Conservation (phyloP, 64 coral and sea anemone genomes). For the Actinia tenebrosa region DNA sequence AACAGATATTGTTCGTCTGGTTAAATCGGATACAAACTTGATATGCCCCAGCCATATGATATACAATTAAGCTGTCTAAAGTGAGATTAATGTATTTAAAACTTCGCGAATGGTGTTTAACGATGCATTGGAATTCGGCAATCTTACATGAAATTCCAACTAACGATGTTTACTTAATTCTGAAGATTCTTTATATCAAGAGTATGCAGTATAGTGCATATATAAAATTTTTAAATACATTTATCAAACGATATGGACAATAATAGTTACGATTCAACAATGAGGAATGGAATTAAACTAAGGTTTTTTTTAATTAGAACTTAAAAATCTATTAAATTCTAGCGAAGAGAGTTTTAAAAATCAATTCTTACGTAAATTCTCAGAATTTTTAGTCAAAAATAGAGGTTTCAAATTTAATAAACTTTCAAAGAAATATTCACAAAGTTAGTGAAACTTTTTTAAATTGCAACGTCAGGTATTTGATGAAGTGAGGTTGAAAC, state of each 20-base stretch:
- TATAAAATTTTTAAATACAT: not conserved
- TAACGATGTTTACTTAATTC: not conserved
- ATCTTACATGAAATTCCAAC: not conserved
- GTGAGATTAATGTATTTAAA: not conserved
- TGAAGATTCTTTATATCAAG: not conserved
- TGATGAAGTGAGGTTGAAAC: not conserved
- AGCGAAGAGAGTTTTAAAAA: not conserved
- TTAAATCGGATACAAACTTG: too few species aligned
- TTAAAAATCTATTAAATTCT: not conserved
- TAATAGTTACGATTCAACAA: too few species aligned
- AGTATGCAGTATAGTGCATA: too few species aligned
- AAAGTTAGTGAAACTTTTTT: not conserved
- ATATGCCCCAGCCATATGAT: too few species aligned
- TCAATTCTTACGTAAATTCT: not conserved
- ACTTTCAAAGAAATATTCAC: not conserved
- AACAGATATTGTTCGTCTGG: too few species aligned
- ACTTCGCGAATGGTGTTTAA: not conserved
- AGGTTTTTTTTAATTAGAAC: too few species aligned
- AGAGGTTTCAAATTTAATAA: not conserved
- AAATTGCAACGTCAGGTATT: not conserved
- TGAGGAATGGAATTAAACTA: too few species aligned
- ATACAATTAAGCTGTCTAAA: not conserved
- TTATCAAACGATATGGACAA: not conserved
- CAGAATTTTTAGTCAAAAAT: not conserved
- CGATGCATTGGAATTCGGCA: not conserved